Conservation (phyloP, 1,140 invertebrate genomes). For the Drosophila carrolli region DNA sequence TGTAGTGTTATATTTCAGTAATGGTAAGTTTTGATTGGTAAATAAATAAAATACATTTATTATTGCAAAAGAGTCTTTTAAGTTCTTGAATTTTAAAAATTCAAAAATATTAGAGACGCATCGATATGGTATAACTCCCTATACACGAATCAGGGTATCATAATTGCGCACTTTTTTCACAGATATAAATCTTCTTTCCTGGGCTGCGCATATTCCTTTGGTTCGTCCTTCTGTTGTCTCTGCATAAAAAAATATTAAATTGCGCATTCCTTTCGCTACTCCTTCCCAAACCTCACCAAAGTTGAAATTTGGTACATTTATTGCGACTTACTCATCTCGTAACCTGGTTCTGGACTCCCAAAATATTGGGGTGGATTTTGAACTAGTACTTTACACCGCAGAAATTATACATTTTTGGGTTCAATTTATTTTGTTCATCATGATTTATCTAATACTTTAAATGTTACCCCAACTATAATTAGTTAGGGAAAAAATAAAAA, state of each 20-base stretch:
- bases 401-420: background rate
- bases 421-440: no score
- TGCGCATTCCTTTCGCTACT: slow-evolving; percentile 50
- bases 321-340: slow-evolving; percentile 61
- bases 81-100: no score
- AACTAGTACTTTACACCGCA: slow-evolving; percentile 34
- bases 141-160: slow-evolving; percentile 11
- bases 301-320: slow-evolving; percentile 69
- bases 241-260: slow-evolving; percentile 26
- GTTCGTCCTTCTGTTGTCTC: slow-evolving; percentile 16
- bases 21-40: background rate
- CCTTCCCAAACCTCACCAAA: slow-evolving; percentile 30
- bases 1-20: background rate
- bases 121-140: no score
- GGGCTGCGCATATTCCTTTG: slow-evolving; percentile 59
- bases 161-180: slow-evolving; percentile 57
- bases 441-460: no score
- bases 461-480: no score
- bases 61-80: no score
- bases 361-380: slow-evolving; percentile 60
- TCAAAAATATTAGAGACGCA: no score
- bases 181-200: slow-evolving; percentile 39
- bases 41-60: background rate
- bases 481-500: no score
- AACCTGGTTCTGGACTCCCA: slow-evolving; percentile 21